Conservation (phyloP, 2,113 vertebrate species). For the Indicator indicator region DNA sequence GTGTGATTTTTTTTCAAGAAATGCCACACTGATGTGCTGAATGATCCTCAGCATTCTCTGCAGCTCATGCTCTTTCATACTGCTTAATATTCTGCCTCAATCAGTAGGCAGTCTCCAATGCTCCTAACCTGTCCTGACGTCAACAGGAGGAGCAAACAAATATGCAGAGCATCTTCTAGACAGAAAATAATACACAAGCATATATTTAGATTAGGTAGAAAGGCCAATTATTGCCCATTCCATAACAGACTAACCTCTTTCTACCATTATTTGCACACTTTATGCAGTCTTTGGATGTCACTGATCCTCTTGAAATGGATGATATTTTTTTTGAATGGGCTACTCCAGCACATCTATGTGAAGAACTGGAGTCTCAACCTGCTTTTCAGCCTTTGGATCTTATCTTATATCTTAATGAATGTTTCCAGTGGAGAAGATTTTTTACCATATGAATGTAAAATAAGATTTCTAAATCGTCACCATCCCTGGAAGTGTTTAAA, state of each 20-base stretch:
- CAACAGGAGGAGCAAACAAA: not conserved
- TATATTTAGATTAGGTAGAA: not conserved
- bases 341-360: not conserved
- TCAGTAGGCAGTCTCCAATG: not conserved
- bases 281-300: not conserved
- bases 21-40: not conserved
- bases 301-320: not conserved
- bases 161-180: not conserved
- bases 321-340: not conserved
- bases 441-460: not conserved
- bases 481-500: too few relatives aligned
- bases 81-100: not conserved
- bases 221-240: not conserved
- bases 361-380: not conserved
- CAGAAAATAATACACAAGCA: not conserved
- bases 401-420: not conserved
- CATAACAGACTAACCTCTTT: not conserved
- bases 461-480: not conserved
- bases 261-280: not conserved
- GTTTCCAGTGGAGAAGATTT: not conserved
- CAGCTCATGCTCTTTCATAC: not conserved
- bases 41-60: not conserved
- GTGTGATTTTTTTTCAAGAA: not conserved
- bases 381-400: not conserved
- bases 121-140: not conserved